These are phyloP conservation scores for Clarias platycephalus DNA, from an alignment of 2,797 vertebrate species.

Conservation along the genomic window DNA sequence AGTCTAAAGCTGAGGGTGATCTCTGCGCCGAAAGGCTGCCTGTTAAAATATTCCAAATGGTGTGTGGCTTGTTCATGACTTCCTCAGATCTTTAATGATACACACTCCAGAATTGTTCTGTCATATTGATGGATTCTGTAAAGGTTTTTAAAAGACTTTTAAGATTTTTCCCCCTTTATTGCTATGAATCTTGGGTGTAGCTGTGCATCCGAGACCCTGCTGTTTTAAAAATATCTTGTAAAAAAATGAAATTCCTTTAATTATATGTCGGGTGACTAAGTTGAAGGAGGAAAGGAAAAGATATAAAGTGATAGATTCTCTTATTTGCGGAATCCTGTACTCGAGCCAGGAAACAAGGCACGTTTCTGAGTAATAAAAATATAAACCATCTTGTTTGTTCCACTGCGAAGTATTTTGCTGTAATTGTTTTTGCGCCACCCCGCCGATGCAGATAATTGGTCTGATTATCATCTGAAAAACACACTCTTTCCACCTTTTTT, in stretches of 20 bases:
- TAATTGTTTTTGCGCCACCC: conserved; percentile 50
- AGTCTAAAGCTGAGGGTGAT: not conserved
- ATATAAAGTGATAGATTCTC: not conserved
- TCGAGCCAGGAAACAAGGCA: not conserved
- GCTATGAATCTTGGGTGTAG: not conserved
- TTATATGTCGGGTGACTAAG: not conserved
- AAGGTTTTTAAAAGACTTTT: not conserved
- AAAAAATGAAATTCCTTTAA: conserved; percentile 3
- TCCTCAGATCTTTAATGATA: conserved; percentile 31
- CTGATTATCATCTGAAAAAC: conserved; percentile 45
- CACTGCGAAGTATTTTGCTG: conserved; percentile 13
- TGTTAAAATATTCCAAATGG: not conserved
- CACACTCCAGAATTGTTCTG: conserved; percentile 14
- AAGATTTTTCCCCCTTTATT: not conserved
- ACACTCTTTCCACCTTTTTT: not conserved
- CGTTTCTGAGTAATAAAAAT: conserved; percentile 40
- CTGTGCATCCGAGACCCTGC: not conserved
- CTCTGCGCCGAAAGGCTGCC: not conserved
- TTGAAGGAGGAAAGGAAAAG: not conserved
- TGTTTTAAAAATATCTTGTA: conserved; percentile 10
- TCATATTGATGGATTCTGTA: conserved; percentile 11
- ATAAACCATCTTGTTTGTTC: conserved; percentile 36
- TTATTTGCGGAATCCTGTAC: conserved; percentile 2
- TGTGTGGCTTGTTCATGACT: not conserved
- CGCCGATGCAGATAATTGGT: conserved; percentile 49